Evolutionary conservation across 2,113 vertebrate species (phyloP).

Genomic region (Malurus melanocephalus): DNA sequence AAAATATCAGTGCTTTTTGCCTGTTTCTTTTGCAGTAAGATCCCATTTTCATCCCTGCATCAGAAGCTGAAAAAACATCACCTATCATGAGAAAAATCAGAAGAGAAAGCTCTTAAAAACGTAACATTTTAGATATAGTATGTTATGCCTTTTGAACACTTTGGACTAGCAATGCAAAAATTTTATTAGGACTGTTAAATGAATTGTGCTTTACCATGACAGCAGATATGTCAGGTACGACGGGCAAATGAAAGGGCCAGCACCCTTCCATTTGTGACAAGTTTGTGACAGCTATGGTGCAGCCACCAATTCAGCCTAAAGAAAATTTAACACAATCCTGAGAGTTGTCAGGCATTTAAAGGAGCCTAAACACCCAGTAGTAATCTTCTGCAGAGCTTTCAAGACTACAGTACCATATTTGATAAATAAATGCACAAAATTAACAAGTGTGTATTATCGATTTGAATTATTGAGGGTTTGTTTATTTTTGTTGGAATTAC

Average conservation of each 20-base stretch:
- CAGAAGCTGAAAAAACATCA: not conserved
- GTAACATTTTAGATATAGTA: not conserved
- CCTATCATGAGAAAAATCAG: not conserved
- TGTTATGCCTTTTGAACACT: not conserved
- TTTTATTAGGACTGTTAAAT: not conserved
- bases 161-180: not conserved
- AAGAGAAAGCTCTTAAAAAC: not conserved
- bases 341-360: not conserved
- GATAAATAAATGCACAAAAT: not conserved
- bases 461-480: not conserved
- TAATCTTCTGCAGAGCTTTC: not conserved
- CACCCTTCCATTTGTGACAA: not conserved
- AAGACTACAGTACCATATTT: not conserved
- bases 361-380: not conserved
- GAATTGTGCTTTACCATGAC: not conserved
- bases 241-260: not conserved
- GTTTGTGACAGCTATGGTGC: not conserved
- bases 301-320: not conserved
- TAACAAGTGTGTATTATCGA: not conserved
- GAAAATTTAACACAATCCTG: not conserved
- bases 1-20: not conserved
- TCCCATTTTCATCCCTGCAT: not conserved
- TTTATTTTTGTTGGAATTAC: not conserved
- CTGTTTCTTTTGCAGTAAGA: not conserved
- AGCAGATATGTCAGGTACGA: not conserved